Percentiles rank a stretch among this genome's conserved stretches.
phyloP scores from a whole-genome alignment of 1,140 invertebrate genomes.

The Hylaeus anthracinus region DNA sequence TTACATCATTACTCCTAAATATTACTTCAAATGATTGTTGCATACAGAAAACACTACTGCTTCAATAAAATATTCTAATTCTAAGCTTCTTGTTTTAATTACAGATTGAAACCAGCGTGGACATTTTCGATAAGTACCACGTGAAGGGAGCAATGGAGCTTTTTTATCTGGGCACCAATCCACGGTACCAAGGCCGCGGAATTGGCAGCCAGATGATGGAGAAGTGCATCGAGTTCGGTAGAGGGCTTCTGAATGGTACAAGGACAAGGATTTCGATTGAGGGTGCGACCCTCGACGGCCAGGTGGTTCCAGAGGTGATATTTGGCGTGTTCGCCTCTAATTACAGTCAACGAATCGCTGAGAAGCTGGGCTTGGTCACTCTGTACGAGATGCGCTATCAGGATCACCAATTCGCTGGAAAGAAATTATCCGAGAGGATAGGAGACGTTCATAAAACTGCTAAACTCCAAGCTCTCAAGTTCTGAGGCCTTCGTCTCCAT shows the following conservation, averaged over 20 bases:
- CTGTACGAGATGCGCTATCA: constrained; percentile 59
- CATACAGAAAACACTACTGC: no score
- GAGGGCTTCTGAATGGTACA: constrained; percentile 19
- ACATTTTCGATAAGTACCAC: constrained; percentile 68
- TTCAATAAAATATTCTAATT: neutral
- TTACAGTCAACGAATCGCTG: constrained; percentile 68
- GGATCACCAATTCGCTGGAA: constrained; percentile 59
- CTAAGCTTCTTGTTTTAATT: neutral
- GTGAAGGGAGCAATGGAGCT: constrained; percentile 60
- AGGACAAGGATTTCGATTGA: constrained; percentile 41
- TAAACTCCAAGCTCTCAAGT: constrained; percentile 47
- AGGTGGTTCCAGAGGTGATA: constrained; percentile 52
- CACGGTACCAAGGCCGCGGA: constrained; percentile 62
- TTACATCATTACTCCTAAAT: no score
- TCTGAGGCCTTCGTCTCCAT: constrained; percentile 5
- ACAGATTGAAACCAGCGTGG: constrained; percentile 65
- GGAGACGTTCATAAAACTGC: constrained; percentile 59
- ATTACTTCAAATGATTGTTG: no score
- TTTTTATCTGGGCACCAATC: constrained; percentile 70
- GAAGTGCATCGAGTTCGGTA: constrained; percentile 58
- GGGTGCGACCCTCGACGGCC: constrained; percentile 27
- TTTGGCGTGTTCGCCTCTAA: constrained; percentile 69
- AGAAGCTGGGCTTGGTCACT: constrained; percentile 62
- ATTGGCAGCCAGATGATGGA: constrained; percentile 62
- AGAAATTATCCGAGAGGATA: constrained; percentile 68